Evolutionary conservation across 2,113 vertebrate species (phyloP).

Genomic region (Odontophorus gujanensis): DNA sequence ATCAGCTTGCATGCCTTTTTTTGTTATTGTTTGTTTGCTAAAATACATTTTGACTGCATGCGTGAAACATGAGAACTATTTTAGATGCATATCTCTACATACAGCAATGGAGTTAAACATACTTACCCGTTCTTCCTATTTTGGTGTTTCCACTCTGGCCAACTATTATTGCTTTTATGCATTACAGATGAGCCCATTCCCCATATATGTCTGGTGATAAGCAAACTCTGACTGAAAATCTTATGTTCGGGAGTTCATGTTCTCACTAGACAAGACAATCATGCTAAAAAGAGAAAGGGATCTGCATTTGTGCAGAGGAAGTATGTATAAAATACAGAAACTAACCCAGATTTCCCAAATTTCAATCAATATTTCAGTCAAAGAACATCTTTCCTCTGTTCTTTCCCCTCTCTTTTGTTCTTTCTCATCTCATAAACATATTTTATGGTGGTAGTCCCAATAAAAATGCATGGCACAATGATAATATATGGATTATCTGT

Average conservation of each 20-base stretch:
- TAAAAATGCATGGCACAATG: background rate
- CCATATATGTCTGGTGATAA: background rate
- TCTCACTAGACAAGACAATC: background rate
- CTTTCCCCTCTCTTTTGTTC: background rate
- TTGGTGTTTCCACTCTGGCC: background rate
- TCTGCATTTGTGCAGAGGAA: background rate
- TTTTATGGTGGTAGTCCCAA: background rate
- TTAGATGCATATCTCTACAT: background rate
- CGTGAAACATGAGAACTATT: background rate
- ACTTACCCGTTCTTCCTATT: background rate
- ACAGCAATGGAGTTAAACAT: background rate
- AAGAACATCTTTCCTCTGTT: background rate
- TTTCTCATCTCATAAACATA: background rate
- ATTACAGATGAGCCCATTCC: background rate
- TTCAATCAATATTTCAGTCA: background rate
- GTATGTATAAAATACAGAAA: background rate
- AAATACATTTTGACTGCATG: background rate
- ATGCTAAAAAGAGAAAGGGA: background rate
- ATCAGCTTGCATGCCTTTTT: background rate
- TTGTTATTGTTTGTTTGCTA: background rate
- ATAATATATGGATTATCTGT: background rate
- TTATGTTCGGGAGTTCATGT: background rate
- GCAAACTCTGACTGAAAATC: background rate
- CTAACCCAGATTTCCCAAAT: background rate
- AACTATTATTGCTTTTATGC: background rate